phyloP scores from a whole-genome alignment of 2,113 vertebrate species.

The Phasianus colchicus region DNA sequence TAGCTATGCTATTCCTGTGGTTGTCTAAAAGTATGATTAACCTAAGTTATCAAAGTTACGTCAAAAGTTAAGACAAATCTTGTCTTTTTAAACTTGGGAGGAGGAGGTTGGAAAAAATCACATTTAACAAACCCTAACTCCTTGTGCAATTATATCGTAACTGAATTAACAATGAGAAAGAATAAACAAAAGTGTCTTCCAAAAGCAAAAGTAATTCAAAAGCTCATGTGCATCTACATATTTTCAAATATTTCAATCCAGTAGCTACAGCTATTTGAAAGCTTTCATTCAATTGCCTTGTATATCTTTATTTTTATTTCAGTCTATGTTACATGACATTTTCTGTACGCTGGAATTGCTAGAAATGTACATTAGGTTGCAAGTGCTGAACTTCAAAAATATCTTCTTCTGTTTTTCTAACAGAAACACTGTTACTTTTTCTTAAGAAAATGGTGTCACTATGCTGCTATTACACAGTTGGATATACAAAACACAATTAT shows the following conservation, averaged over 20 bases:
- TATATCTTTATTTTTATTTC: not conserved
- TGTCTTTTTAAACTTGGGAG: not conserved
- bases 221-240: not conserved
- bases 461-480: not conserved
- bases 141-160: not conserved
- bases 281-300: not conserved
- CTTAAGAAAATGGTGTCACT: not conserved
- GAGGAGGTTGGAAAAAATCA: not conserved
- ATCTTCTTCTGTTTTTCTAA: not conserved
- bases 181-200: not conserved
- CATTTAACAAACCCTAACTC: not conserved
- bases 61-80: not conserved
- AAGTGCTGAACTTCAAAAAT: not conserved
- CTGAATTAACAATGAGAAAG: not conserved
- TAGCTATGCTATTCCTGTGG: not conserved
- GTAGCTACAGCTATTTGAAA: not conserved
- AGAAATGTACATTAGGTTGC: not conserved
- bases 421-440: not conserved
- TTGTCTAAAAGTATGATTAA: not conserved
- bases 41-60: not conserved
- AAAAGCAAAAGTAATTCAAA: not conserved
- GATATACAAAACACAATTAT: not conserved
- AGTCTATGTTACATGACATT: not conserved
- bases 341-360: not conserved
- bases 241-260: not conserved